Percentiles rank a stretch among this genome's conserved stretches.
These are phyloP conservation scores for Hetaerina titia DNA, from an alignment of 2,888 invertebrate species.

Conservation along the genomic window DNA sequence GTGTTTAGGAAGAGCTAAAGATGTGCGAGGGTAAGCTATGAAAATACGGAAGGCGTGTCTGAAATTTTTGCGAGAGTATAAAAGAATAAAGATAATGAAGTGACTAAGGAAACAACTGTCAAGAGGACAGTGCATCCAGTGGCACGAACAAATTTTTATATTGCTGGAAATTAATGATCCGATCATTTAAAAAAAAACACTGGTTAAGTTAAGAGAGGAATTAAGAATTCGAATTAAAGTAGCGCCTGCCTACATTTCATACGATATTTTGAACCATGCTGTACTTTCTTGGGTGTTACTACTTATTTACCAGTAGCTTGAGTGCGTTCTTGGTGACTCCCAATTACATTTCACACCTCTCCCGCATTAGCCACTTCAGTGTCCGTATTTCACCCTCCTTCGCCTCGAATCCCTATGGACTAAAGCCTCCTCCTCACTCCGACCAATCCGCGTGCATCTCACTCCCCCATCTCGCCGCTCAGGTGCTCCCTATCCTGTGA, in stretches of 20 bases:
- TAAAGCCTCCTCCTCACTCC: background rate
- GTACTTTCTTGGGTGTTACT: background rate
- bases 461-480: background rate
- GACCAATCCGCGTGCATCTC: background rate
- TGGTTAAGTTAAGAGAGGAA: background rate
- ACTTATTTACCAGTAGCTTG: background rate
- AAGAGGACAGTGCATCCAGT: background rate
- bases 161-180: background rate
- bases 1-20: too few relatives aligned
- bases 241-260: too few relatives aligned
- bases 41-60: too few relatives aligned
- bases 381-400: background rate
- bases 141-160: background rate
- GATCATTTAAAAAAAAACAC: background rate
- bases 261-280: too few relatives aligned
- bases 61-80: too few relatives aligned
- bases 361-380: background rate
- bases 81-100: too few relatives aligned
- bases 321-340: background rate
- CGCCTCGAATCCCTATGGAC: background rate
- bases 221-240: too few relatives aligned
- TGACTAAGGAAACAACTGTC: too few relatives aligned
- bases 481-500: background rate
- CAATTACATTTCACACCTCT: background rate
- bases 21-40: too few relatives aligned